Base-by-base conservation (phyloP, 1,140 invertebrate species). In the Saccostrea cuccullata region DNA sequence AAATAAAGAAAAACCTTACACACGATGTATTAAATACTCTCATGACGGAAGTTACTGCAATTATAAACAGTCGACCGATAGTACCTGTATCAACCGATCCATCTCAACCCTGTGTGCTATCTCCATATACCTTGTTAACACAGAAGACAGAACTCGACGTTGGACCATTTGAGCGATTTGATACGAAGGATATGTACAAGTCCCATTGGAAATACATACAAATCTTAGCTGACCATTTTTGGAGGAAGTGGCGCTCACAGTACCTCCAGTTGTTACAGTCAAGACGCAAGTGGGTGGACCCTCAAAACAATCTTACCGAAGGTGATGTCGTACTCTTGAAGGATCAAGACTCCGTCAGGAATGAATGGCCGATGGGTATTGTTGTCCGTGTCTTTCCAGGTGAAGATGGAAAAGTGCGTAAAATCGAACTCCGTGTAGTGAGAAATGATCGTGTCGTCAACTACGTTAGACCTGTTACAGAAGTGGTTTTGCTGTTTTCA, bases 151-250 rank as follows among this genome's bases (percentile, higher is more conserved):
- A 58, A 60, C 11, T 56, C 13, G 84, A 85, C 2, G 26, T 56
- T 60, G 55, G 36, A 60, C 83, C 83, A n/a, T 85, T 85, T 85
- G 47, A 58, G 55, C 83, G 3, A 6, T 56, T 84, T 6, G 83
- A 84, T 58, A 20, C 23, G 9, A 85, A 85, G 55, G 83, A 85
- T 23, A 85, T 85, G 83, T 85, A 85, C 26, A 55, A 30, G 5
- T 85, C 83, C 17, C 55, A 85, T 56, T 85, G 83, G 83, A 85
- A 60, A 85, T 56, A 85, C 58, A 55, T 85, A 12, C 56, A 85
- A 17, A 56, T 85, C 55, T 36, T 85, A 23, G 55, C 84, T 1
- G 8, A 60, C 55, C 84, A 85, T 26, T 60, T 85, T 23, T 85
- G 84, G 84, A 85, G 58, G 17, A 17, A 26, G 0, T n/a, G 20